Evolutionary conservation across 2,797 vertebrate genomes (phyloP).

Genomic region (Xyrichtys novacula): DNA sequence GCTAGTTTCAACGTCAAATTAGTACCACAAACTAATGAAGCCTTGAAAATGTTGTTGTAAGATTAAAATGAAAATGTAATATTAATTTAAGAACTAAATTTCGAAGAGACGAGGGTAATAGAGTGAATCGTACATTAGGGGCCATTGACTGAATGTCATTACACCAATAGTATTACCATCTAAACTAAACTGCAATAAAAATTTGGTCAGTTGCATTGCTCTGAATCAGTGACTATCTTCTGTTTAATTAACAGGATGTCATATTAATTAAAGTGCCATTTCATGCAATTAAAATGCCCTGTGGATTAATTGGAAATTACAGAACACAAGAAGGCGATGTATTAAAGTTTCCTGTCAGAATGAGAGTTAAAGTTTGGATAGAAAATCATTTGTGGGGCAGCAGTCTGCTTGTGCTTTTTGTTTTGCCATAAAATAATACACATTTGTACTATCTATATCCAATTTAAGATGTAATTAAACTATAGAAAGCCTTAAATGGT

Average conservation of each 20-base stretch:
- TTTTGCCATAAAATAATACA: no score
- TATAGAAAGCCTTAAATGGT: no score
- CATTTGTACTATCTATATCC: no score
- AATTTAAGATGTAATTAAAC: no score
- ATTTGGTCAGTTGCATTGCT: constrained; percentile 47
- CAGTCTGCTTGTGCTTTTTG: no score
- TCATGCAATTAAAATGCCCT: constrained; percentile 27
- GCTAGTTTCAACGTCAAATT: constrained; percentile 59
- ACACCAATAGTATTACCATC: constrained; percentile 63
- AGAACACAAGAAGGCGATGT: constrained; percentile 8
- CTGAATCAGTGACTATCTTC: constrained; percentile 49
- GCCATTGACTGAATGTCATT: constrained; percentile 71
- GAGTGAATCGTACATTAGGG: constrained; percentile 71
- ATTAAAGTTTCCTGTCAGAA: constrained; percentile 10
- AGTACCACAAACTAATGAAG: constrained; percentile 70
- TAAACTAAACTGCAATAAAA: constrained; percentile 56
- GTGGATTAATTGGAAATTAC: constrained; percentile 36
- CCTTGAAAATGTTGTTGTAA: constrained; percentile 70
- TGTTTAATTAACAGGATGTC: constrained; percentile 45
- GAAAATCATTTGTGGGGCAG: background rate
- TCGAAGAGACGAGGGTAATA: constrained; percentile 71
- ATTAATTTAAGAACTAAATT: constrained; percentile 71
- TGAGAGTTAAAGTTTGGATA: background rate
- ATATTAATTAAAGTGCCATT: constrained; percentile 49
- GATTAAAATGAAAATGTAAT: constrained; percentile 71